Percentiles rank a stretch among this genome's conserved stretches.
These are phyloP conservation scores for Hyperoodon ampullatus DNA, from an alignment of 2,113 vertebrate species.

Conservation along the genomic window DNA sequence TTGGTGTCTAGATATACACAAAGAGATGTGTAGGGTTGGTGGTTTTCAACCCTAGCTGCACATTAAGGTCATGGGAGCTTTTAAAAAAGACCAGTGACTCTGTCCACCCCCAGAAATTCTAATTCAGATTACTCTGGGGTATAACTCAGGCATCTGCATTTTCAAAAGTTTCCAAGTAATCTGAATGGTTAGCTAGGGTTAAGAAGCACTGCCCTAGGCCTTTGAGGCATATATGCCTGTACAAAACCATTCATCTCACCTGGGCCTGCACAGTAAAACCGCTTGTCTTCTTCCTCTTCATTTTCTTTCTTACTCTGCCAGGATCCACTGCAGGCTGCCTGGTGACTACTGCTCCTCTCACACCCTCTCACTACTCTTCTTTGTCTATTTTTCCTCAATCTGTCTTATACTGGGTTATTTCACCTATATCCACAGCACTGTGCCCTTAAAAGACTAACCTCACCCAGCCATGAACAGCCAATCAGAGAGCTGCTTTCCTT, in stretches of 20 bases:
- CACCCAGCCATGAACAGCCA: not conserved
- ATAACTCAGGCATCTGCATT: not conserved
- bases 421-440: not conserved
- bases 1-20: not conserved
- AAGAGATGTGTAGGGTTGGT: not conserved
- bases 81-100: too few species aligned
- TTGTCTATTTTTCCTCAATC: not conserved
- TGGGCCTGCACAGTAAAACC: not conserved
- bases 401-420: not conserved
- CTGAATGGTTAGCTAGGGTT: not conserved
- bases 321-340: not conserved
- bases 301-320: not conserved
- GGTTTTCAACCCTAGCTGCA: not conserved
- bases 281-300: not conserved
- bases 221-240: not conserved
- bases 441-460: not conserved
- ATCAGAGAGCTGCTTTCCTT: not conserved
- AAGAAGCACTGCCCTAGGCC: not conserved
- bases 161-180: not conserved
- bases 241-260: not conserved
- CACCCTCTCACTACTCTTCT: not conserved
- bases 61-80: not conserved
- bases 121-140: not conserved
- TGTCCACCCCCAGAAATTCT: not conserved
- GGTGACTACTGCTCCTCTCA: not conserved